Evolutionary conservation across 2,113 vertebrate genomes (phyloP).

Genomic region (Callorhinus ursinus): DNA sequence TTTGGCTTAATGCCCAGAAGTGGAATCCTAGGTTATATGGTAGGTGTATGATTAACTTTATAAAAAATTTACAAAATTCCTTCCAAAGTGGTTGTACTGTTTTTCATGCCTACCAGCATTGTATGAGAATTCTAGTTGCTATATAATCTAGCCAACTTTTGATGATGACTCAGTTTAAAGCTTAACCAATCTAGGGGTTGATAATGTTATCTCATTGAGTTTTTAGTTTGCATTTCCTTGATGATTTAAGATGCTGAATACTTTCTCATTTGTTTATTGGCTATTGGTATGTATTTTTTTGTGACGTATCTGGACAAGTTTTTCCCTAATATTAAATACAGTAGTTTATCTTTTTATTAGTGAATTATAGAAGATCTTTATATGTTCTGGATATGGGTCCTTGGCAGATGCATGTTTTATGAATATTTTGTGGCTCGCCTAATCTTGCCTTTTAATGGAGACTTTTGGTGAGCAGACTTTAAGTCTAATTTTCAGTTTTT

Average conservation of each 20-base stretch:
- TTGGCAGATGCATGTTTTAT: neutral
- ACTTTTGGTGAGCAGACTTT: neutral
- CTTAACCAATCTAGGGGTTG: neutral
- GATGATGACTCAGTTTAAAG: neutral
- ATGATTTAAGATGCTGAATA: neutral
- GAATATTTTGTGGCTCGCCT: neutral
- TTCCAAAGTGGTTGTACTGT: neutral
- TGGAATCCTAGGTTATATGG: neutral
- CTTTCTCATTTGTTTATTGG: neutral
- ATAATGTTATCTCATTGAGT: neutral
- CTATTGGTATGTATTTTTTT: neutral
- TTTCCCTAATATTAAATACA: neutral
- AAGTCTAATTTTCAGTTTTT: conserved; percentile 13
- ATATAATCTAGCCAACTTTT: neutral
- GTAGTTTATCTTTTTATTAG: neutral
- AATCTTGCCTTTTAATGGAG: neutral
- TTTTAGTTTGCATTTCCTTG: neutral
- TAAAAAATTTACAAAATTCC: neutral
- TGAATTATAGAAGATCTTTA: neutral
- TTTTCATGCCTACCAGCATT: neutral
- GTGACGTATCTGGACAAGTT: neutral
- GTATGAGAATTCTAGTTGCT: neutral
- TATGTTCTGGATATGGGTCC: neutral
- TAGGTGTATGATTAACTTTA: neutral
- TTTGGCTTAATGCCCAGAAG: neutral